phyloP scores from a whole-genome alignment of 2,888 invertebrate species.

The Zygothrica quintamaculata region DNA sequence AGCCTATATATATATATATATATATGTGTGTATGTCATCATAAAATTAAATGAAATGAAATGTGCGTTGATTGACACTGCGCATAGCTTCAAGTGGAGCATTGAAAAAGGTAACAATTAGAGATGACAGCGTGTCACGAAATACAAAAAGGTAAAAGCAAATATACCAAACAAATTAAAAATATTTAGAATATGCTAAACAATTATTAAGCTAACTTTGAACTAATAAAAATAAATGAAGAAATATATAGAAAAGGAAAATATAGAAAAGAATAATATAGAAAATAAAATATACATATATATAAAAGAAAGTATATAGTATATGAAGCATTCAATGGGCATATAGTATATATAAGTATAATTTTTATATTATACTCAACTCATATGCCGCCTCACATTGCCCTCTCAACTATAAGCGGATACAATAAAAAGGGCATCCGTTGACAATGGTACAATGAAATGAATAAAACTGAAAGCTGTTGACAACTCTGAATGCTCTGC shows the following conservation, averaged over 20 bases:
- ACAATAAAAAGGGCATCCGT: conserved; percentile 9
- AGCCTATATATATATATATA: neutral
- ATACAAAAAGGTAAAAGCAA: too few species aligned
- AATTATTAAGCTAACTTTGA: too few species aligned
- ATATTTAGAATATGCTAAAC: too few species aligned
- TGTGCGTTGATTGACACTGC: conserved; percentile 15
- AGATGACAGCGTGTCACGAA: conserved; percentile 9
- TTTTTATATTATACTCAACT: too few species aligned
- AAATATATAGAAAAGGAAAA: neutral
- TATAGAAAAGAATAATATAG: too few species aligned
- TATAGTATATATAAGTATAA: too few species aligned
- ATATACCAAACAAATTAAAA: too few species aligned
- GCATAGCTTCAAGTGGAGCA: neutral
- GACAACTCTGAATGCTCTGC: conserved; percentile 26
- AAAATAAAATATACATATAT: too few species aligned
- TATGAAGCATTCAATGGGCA: too few species aligned
- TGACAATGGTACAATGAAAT: conserved; percentile 32
- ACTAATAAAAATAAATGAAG: neutral
- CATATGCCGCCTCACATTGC: too few species aligned
- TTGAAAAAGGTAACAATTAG: conserved; percentile 14
- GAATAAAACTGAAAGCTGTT: conserved; percentile 22
- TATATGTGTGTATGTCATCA: conserved; percentile 29
- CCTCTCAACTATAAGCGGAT: neutral
- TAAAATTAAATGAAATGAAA: conserved; percentile 25
- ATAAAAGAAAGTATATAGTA: too few species aligned